Evolutionary conservation across 1,140 invertebrate species (phyloP).

Genomic region (Camponotus pennsylvanicus): DNA sequence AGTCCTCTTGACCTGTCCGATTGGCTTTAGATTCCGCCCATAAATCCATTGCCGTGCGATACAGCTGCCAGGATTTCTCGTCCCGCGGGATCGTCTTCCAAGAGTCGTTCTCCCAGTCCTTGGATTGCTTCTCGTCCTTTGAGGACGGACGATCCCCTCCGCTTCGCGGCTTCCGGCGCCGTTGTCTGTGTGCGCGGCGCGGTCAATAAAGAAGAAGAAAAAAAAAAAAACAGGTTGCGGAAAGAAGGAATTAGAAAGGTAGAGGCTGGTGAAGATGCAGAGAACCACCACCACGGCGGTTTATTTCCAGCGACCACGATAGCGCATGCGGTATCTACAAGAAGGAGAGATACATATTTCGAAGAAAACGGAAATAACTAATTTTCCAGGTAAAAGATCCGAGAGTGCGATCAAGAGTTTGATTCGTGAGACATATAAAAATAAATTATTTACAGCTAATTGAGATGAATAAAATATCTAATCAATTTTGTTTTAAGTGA

Average conservation of each 20-base stretch:
- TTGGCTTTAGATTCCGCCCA: conserved; percentile 83
- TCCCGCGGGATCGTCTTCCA: conserved; percentile 85
- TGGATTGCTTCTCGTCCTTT: conserved; percentile 73
- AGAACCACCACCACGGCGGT: conserved; percentile 83
- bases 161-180: conserved; percentile 83
- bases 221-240: conserved; percentile 71
- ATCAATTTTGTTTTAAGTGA: neutral
- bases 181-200: conserved; percentile 82
- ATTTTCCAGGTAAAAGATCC: conserved; percentile 9
- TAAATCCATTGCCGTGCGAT: conserved; percentile 85
- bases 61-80: conserved; percentile 86
- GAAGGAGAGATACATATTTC: conserved; percentile 80
- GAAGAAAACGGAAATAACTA: conserved; percentile 19
- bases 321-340: conserved; percentile 87
- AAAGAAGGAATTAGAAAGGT: conserved; percentile 9
- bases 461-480: neutral
- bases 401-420: neutral
- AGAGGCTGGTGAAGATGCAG: conserved; percentile 13
- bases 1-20: conserved; percentile 69
- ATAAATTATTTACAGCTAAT: neutral
- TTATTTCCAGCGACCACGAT: conserved; percentile 86
- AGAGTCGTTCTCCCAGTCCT: conserved; percentile 85
- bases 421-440: neutral
- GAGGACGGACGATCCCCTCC: conserved; percentile 70
- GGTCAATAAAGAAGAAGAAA: conserved; percentile 78